Evolutionary conservation across 2,888 invertebrate species (phyloP).

Genomic region (Sinodicranocentrus sp.): DNA sequence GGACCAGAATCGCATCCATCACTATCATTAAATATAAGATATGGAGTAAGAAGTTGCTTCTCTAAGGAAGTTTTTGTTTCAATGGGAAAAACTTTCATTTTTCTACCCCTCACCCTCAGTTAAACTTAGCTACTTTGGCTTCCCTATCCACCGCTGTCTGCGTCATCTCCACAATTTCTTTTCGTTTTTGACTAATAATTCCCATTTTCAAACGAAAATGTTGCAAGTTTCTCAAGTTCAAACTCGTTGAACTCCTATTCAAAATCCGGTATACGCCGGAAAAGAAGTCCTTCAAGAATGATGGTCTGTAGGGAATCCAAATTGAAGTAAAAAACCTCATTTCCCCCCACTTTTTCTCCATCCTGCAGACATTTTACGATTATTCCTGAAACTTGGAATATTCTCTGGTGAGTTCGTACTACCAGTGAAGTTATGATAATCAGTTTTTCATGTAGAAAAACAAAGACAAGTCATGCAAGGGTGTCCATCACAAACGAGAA

Average conservation of each 20-base stretch:
- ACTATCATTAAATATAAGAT: slow-evolving; percentile 57
- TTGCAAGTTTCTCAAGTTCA: slow-evolving; percentile 56
- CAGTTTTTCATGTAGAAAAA: not conserved
- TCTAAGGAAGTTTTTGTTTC: too few species aligned
- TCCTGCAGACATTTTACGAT: too few species aligned
- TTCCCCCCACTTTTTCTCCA: too few species aligned
- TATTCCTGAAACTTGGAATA: too few species aligned
- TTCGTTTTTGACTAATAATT: slow-evolving; percentile 34
- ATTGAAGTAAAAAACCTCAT: too few species aligned
- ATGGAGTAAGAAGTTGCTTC: slow-evolving; percentile 43
- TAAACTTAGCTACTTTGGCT: not conserved
- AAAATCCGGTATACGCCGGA: slow-evolving; percentile 6
- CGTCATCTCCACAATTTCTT: not conserved
- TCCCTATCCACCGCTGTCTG: not conserved
- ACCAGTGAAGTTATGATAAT: not conserved
- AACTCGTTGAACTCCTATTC: slow-evolving; percentile 54
- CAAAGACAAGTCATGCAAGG: not conserved
- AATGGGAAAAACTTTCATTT: slow-evolving; percentile 59
- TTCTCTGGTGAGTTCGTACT: not conserved
- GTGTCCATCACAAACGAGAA: not conserved
- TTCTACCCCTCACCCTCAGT: slow-evolving; percentile 29
- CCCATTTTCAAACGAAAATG: slow-evolving; percentile 43
- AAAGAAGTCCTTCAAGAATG: not conserved
- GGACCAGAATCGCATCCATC: slow-evolving; percentile 62
- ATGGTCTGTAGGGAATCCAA: slow-evolving; percentile 16